A percentile compares a stretch with the other conserved stretches of the same genome.
Conservation (phyloP, 30 jellyfish, hydroid and myxozoan genomes). For the Aurelia sp. region DNA sequence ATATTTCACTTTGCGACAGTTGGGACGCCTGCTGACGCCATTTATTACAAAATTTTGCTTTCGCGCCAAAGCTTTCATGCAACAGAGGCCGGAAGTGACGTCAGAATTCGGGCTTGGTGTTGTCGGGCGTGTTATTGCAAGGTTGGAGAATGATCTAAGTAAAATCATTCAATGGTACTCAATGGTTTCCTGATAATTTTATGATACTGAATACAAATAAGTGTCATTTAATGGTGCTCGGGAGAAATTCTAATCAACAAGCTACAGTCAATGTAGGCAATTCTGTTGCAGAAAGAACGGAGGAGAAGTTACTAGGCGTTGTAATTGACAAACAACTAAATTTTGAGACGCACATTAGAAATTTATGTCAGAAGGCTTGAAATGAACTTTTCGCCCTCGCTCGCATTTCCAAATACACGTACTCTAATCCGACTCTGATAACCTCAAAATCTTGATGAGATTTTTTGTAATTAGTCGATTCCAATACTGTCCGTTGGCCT, state of each 20-base stretch:
- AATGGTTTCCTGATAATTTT: conserved; percentile 23
- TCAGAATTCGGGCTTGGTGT: no score
- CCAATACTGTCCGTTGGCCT: no score
- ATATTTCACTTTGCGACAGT: no score
- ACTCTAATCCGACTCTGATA: no score
- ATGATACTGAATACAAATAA: conserved; percentile 26
- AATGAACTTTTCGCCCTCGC: conserved; percentile 31
- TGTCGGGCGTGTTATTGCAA: not conserved
- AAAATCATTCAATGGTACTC: not conserved
- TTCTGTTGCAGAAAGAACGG: not conserved
- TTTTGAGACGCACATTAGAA: no score
- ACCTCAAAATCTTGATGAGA: no score
- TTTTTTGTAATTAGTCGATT: no score
- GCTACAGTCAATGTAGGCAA: conserved; percentile 7
- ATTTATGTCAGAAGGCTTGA: not conserved
- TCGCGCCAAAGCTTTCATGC: no score
- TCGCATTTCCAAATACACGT: conserved; percentile 6
- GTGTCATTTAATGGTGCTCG: conserved; percentile 13
- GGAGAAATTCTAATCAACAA: not conserved
- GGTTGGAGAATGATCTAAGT: not conserved
- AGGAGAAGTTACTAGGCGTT: not conserved
- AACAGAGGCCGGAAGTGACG: no score
- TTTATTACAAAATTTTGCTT: no score
- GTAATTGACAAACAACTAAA: not conserved
- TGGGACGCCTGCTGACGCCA: no score